phyloP scores from a whole-genome alignment of 1,140 invertebrate genomes.

The Atta texana region DNA sequence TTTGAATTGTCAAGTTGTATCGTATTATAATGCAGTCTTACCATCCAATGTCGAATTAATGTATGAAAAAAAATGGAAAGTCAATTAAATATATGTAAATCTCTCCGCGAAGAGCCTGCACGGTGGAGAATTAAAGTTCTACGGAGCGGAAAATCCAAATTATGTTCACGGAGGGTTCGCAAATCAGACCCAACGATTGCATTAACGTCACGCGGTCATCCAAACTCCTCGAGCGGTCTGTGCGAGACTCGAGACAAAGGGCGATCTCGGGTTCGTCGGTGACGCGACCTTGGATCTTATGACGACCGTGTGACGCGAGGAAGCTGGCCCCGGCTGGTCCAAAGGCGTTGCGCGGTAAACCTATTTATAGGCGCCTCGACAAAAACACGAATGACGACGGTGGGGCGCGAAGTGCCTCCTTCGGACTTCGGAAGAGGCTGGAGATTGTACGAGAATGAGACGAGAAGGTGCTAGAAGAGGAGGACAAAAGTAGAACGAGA shows the following conservation, averaged over 20 bases:
- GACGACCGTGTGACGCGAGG: slow-evolving; percentile 80
- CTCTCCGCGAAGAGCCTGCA: not conserved
- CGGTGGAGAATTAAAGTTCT: not conserved
- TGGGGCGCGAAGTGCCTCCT: slow-evolving; percentile 75
- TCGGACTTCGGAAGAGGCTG: slow-evolving; percentile 64
- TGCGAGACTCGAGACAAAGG: slow-evolving; percentile 63
- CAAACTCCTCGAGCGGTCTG: slow-evolving; percentile 33
- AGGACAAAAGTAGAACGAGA: slow-evolving; percentile 60
- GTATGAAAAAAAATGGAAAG: not conserved
- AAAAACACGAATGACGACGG: slow-evolving; percentile 81
- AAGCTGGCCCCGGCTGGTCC: slow-evolving; percentile 71
- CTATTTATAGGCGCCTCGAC: slow-evolving; percentile 82
- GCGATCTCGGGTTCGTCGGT: slow-evolving; percentile 65
- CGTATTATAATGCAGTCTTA: not conserved
- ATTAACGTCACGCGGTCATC: slow-evolving; percentile 22
- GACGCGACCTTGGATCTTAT: slow-evolving; percentile 80
- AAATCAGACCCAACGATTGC: slow-evolving; percentile 24
- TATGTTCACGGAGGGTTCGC: slow-evolving; percentile 11
- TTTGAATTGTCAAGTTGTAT: not conserved
- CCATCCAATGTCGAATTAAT: not conserved
- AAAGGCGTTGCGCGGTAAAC: slow-evolving; percentile 56
- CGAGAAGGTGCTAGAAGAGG: not conserved
- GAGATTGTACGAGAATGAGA: slow-evolving; percentile 48
- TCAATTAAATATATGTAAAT: slow-evolving; percentile 19
- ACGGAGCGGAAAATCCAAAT: slow-evolving; percentile 9